A percentile compares a stretch with the other conserved stretches of the same genome.
Evolutionary conservation across 2,113 vertebrate genomes (phyloP).

Genomic region (Nycticorax nycticorax): DNA sequence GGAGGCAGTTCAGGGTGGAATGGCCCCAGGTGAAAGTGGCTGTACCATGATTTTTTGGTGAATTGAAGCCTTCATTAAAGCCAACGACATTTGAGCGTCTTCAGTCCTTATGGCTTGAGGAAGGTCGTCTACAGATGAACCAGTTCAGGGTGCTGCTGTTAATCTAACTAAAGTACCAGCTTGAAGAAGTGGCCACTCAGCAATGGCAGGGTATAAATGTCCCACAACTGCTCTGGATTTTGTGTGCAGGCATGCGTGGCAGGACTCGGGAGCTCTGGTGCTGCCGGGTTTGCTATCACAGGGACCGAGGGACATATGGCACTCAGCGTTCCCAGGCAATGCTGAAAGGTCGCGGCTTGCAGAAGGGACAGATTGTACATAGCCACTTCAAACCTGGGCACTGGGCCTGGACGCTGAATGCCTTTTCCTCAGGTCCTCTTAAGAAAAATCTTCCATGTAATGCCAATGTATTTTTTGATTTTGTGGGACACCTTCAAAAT

Average conservation of each 20-base stretch:
- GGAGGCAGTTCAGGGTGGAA: not conserved
- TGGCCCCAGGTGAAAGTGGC: not conserved
- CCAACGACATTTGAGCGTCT: not conserved
- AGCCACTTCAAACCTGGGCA: not conserved
- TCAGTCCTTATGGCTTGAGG: not conserved
- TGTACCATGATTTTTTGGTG: not conserved
- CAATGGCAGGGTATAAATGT: not conserved
- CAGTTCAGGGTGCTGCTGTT: not conserved
- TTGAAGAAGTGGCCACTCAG: not conserved
- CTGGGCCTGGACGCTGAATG: not conserved
- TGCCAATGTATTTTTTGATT: not conserved
- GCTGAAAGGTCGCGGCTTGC: not conserved
- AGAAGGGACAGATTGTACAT: not conserved
- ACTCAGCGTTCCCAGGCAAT: accelerated
- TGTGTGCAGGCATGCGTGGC: not conserved
- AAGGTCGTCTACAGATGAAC: not conserved
- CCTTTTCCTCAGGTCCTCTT: not conserved
- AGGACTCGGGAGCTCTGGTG: not conserved
- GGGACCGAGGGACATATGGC: not conserved
- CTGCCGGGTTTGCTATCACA: not conserved
- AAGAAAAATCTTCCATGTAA: not conserved
- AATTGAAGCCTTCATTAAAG: not conserved
- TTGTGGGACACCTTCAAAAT: not conserved
- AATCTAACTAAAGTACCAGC: not conserved
- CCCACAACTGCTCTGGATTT: not conserved